Base-by-base conservation (phyloP, 2,888 invertebrate genomes). In the Xiphydria camelus region DNA sequence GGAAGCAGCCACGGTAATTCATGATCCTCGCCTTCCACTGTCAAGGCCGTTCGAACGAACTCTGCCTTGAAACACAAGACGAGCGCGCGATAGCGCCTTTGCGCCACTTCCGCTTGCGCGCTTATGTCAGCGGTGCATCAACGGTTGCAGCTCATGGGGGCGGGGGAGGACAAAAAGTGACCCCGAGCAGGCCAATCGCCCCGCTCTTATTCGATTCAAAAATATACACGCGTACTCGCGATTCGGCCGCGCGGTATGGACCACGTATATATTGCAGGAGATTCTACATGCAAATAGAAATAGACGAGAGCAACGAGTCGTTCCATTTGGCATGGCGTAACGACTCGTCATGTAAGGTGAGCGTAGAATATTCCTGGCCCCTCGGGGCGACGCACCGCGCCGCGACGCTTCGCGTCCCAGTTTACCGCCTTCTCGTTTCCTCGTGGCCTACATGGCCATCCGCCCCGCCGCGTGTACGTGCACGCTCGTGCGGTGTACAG, bases 321-420 rank as follows among this genome's bases (percentile, higher is more conserved):
- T 29, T 12, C 29, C 12, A 29, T 29, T 29, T 29, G 15, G 3
- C 4, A 15, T 29, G 12, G 12, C 29, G 29, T 29, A 29, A 29
- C 5, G 15, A 14, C 9, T 29, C 12, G 15, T 15, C 14, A 3
- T 6, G 14, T 10, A 19, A 19, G 20, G 29, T 36, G 9, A 26
- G 19, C 15, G 17, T 7, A 18, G 35, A 47, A 58, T 61, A 61
- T 60, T 60, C 61, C 61, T 57, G 61, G 61, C 56, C 26, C 34
- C 57, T 58, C 29, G 58, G 60, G 59, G 58, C 58, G 59, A 60
- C 61, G 61, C 60, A 60, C 54, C 6, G 4, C 29, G 29, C 15
- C 29, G 29, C 29, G 12, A 29, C 29, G 29, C 15, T 29, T 7
- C 49, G 51, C 57, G 56, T 54, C 60, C 59, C 60, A 59, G 59